Conservation (phyloP, 1,140 invertebrate species). For the Globodera ellingtonae region DNA sequence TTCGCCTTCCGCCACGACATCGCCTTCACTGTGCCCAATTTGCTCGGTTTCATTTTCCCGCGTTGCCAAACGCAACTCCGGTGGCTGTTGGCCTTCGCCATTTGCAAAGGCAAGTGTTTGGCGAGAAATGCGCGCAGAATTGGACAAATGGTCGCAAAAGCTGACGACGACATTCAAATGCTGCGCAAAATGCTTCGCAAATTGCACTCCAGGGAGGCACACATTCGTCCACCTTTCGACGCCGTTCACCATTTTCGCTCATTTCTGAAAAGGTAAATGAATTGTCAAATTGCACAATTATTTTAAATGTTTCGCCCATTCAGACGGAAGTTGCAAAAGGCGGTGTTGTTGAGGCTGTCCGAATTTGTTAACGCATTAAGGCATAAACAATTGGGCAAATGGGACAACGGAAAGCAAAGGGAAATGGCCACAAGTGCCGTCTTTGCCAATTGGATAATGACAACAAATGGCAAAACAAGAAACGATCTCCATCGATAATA, state of each 20-base stretch:
- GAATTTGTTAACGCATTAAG: background rate
- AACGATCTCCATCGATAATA: background rate
- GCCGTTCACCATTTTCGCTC: background rate
- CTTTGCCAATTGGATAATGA: background rate
- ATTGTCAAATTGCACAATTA: background rate
- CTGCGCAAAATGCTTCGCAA: slow-evolving; percentile 7
- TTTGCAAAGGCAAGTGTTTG: slow-evolving; percentile 17
- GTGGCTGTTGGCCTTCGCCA: slow-evolving; percentile 6
- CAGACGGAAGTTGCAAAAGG: background rate
- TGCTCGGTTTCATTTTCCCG: slow-evolving; percentile 24
- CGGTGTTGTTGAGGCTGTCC: background rate
- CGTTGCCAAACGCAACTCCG: slow-evolving; percentile 10
- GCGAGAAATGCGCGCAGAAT: slow-evolving; percentile 6
- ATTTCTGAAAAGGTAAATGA: background rate
- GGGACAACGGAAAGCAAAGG: background rate
- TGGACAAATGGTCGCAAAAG: slow-evolving; percentile 1
- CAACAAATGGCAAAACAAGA: background rate
- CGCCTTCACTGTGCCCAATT: slow-evolving; percentile 19
- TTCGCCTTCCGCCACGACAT: slow-evolving; percentile 4
- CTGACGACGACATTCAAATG: background rate
- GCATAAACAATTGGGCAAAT: background rate
- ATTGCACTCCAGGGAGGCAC: background rate
- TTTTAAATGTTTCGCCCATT: background rate
- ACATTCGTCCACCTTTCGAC: background rate
- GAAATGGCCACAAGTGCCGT: background rate